phyloP scores from a whole-genome alignment of 2,113 vertebrate species.

The Eretmochelys imbricata region DNA sequence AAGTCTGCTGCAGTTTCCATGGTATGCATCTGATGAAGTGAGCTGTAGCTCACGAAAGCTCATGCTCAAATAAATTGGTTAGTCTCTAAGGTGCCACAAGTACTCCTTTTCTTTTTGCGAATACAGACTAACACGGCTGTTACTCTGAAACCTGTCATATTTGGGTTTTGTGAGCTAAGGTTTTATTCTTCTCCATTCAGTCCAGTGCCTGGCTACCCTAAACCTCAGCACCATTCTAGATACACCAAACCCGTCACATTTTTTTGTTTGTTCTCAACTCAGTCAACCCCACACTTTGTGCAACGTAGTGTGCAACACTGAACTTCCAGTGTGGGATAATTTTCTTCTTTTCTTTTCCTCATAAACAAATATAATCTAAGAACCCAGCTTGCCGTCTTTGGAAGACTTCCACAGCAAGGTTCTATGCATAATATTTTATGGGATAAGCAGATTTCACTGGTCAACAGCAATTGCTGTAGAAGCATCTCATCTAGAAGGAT shows the following conservation, averaged over 20 bases:
- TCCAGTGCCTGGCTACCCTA: background rate
- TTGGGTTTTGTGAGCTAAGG: background rate
- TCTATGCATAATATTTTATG: background rate
- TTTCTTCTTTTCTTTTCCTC: slow-evolving; percentile 12
- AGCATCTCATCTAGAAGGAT: slow-evolving; percentile 22
- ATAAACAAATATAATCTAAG: slow-evolving; percentile 17
- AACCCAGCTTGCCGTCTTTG: background rate
- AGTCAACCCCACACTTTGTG: background rate
- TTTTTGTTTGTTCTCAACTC: slow-evolving; percentile 24
- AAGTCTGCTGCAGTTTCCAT: too few species aligned
- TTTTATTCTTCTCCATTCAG: slow-evolving; percentile 28
- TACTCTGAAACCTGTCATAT: too few species aligned
- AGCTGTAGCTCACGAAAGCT: too few species aligned
- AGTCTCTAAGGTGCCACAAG: too few species aligned
- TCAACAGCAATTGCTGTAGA: slow-evolving; percentile 19
- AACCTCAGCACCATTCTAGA: background rate
- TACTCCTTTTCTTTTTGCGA: too few species aligned
- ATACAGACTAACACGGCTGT: too few species aligned
- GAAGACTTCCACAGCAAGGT: slow-evolving; percentile 42
- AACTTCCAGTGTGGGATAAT: background rate
- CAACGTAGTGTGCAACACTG: background rate
- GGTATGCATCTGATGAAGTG: too few species aligned
- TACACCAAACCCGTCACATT: slow-evolving; percentile 4
- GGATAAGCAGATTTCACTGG: slow-evolving; percentile 22
- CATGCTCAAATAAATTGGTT: too few species aligned